Evolutionary conservation across 2,113 vertebrate species (phyloP).

Genomic region (Sinosuthora webbiana): DNA sequence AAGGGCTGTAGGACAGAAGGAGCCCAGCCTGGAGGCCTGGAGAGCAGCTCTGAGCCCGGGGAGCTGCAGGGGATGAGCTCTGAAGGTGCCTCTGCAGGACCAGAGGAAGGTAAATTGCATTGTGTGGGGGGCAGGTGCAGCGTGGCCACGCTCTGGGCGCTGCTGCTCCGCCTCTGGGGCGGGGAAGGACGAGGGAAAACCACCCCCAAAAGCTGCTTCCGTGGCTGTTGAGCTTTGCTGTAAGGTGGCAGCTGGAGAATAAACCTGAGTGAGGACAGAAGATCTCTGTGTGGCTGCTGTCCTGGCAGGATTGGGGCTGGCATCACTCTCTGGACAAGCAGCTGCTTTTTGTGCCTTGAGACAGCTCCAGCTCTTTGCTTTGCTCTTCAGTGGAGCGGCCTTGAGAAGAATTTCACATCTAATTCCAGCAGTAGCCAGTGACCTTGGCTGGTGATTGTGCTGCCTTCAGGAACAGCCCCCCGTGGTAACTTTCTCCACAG

Average conservation of each 20-base stretch:
- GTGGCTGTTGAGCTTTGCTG: background rate
- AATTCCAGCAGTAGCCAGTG: background rate
- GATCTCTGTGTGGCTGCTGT: background rate
- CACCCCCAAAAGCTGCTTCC: background rate
- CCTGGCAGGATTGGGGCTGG: background rate
- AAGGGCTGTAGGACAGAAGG: slow-evolving; percentile 71
- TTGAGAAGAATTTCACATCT: background rate
- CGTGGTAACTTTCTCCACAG: background rate
- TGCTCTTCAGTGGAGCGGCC: background rate
- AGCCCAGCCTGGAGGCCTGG: slow-evolving; percentile 69
- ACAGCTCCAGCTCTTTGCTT: background rate
- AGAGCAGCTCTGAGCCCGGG: slow-evolving; percentile 74
- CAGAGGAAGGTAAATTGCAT: slow-evolving; percentile 78
- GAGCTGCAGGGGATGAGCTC: slow-evolving; percentile 75
- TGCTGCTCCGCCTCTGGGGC: background rate
- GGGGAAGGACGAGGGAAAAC: fast-evolving
- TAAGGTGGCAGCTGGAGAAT: background rate
- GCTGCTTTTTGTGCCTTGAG: background rate
- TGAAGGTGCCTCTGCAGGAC: slow-evolving; percentile 75
- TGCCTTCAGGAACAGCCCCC: background rate
- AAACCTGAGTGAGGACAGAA: background rate
- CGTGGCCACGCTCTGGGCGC: background rate
- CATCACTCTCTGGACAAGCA: background rate
- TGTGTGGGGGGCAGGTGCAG: background rate
- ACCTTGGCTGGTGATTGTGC: background rate